Evolutionary conservation across 1,140 invertebrate genomes (phyloP).

Genomic region (Cyclargus thomasi): DNA sequence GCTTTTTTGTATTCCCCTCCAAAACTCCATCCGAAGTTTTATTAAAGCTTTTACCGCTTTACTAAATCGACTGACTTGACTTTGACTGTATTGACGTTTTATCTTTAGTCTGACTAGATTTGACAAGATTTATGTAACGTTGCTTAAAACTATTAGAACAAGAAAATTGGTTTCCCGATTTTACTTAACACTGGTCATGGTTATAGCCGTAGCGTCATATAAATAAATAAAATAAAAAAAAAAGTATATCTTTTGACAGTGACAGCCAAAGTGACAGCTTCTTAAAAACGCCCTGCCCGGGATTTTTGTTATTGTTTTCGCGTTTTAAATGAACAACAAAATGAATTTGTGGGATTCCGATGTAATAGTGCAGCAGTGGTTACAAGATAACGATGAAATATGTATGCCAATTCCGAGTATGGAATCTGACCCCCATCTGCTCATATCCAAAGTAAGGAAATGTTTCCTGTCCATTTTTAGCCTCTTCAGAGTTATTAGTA

Average conservation of each 20-base stretch:
- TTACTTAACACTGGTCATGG: no score
- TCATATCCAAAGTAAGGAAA: conserved; percentile 46
- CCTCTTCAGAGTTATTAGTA: neutral
- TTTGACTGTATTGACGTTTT: no score
- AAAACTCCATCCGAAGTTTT: no score
- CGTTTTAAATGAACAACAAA: neutral
- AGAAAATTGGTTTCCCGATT: no score
- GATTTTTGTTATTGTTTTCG: conserved; percentile 14
- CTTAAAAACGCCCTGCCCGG: conserved; percentile 18
- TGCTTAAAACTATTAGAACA: no score
- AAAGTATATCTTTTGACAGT: neutral
- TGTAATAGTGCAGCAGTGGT: conserved; percentile 42
- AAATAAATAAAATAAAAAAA: conserved; percentile 4
- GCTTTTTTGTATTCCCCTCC: no score
- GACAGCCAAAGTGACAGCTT: neutral
- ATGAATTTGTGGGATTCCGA: conserved; percentile 35
- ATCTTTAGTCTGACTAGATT: no score
- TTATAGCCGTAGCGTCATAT: no score
- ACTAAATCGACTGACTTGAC: no score
- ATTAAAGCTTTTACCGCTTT: no score
- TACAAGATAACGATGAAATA: conserved; percentile 48
- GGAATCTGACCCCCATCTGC: conserved; percentile 55
- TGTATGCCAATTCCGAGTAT: conserved; percentile 52
- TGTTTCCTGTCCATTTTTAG: neutral
- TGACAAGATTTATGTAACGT: no score